Percentiles rank a stretch among this genome's conserved stretches.
These are phyloP conservation scores for Echiichthys vipera DNA, from an alignment of 2,797 vertebrate genomes.

Conservation along the genomic window DNA sequence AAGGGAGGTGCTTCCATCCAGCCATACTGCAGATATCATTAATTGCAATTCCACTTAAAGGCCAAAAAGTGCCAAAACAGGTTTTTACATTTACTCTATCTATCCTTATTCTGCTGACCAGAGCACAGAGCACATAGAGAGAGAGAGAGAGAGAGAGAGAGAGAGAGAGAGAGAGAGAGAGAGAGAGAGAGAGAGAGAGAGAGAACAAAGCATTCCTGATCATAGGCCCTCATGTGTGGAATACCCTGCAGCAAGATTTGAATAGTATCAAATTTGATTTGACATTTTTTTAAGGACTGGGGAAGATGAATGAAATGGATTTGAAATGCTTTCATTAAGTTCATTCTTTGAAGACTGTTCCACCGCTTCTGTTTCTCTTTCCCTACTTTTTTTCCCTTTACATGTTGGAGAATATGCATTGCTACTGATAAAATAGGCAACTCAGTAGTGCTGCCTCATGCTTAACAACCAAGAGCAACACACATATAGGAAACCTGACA, in stretches of 20 bases:
- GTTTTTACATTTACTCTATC: constrained; percentile 6
- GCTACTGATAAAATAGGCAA: not conserved
- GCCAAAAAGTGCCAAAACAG: constrained; percentile 28
- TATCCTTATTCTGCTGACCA: constrained; percentile 39
- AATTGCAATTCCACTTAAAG: not conserved
- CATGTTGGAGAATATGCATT: not conserved
- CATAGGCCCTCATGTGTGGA: constrained; percentile 12
- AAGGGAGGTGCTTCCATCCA: constrained; percentile 14
- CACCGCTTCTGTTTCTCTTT: not conserved
- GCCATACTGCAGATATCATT: not conserved
- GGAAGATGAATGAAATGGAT: constrained; percentile 18
- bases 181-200: constrained; percentile 28
- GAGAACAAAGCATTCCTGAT: constrained; percentile 34
- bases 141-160: constrained; percentile 29
- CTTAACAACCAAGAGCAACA: not conserved
- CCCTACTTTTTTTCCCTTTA: not conserved
- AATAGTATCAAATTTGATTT: constrained; percentile 30
- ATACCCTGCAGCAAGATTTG: constrained; percentile 41
- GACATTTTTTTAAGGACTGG: not conserved
- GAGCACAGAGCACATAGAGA: constrained; percentile 34
- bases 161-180: constrained; percentile 34
- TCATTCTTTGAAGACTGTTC: constrained; percentile 11
- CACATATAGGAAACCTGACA: too few relatives aligned
- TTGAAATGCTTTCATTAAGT: constrained; percentile 29
- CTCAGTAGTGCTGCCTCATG: not conserved